Base-by-base conservation (phyloP, 2,888 invertebrate species). In the Drosophila percnosoma region DNA sequence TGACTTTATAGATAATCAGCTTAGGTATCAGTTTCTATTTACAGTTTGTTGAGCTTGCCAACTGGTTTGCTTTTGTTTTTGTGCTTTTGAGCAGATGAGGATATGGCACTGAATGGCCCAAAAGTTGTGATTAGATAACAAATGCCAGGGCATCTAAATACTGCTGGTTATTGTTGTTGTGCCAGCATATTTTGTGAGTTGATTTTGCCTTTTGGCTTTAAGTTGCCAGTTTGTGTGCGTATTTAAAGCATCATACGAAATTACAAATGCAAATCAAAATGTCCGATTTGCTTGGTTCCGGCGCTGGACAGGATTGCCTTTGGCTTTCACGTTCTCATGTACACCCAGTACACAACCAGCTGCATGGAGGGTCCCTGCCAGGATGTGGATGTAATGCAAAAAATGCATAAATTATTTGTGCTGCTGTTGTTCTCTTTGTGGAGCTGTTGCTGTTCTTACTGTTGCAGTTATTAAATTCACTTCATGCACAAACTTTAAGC, bases 231-330 rank as follows among this genome's bases (percentile, higher is more conserved):
- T 59, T 24, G 8, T 34, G 45, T 11, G 15, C 29, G 29, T 34
- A 29, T 60, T 76, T 78, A 75, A 75, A 63, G 67, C 59, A 52
- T 58, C 72, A 80, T 51, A 57, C 55, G 48, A 80, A 67, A 68
- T 68, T 80, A 61, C 66, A 76, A 80, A 78, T 80, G 81, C 81
- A 77, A 78, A 78, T 78, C 81, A 78, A 71, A 80, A 63, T 78
- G 81, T 80, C 63, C 81, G 72, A 80, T 80, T 57, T 64, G 79
- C 38, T 52, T 45, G 57, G 38, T 71, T 71, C 73, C 73, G 63
- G 42, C 33, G 33, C 73, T 52, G 51, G 42, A 72, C 70, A 31
- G 42, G 40, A 70, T 49, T 49, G 54, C 62, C 73, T 45, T 72
- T 61, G 54, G 31, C 72, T 31, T 49, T 10, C 49, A 33, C 40